Base-by-base conservation (phyloP, 2,888 invertebrate genomes). In the Trichogramma dendrolimi region DNA sequence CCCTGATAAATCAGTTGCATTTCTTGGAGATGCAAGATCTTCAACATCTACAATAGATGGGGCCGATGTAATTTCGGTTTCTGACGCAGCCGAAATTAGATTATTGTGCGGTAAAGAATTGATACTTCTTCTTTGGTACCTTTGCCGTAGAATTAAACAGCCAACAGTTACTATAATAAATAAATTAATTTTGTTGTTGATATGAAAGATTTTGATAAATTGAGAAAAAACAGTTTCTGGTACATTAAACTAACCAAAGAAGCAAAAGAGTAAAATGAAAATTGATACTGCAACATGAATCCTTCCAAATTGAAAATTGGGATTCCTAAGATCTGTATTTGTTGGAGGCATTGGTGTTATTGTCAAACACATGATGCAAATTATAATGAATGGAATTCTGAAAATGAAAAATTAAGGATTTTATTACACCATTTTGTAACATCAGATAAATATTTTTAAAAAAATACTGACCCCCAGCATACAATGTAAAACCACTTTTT, bases 81-180 rank as follows among this genome's bases (percentile, higher is more conserved):
- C 57, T 11, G 56, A 10, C n/a, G 51, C 54, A 27, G 67, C 54
- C 14, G 70, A 50, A 53, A 69, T 65, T 38, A 75, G 60, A 68
- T 65, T 71, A 6, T 67, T 66, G 51, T 73, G 71, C 6, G 71
- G 63, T 6, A 67, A 60, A 1, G 62, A 59, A 44, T 66, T 61
- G 11, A 57, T 49, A 70, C 86, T 86, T 65, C 89, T 86, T 47
- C 87, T 84, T 54, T 87, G 86, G 75, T 90, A 90, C 44, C 95
- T 84, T 73, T 93, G 90, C 79, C 93, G 92, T 60, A 94, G 79
- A 42, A 94, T 87, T 62, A 95, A 81, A 72, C 91, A 91, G 1
- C 91, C 90, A 4, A 90, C 84, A 0, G 92, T 91, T 54, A 93
- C 91, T 87, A 79, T 5, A 75, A 64, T 60, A 55, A 27, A 44